Evolutionary conservation across 1,140 invertebrate species (phyloP).

Genomic region (Samia ricini): DNA sequence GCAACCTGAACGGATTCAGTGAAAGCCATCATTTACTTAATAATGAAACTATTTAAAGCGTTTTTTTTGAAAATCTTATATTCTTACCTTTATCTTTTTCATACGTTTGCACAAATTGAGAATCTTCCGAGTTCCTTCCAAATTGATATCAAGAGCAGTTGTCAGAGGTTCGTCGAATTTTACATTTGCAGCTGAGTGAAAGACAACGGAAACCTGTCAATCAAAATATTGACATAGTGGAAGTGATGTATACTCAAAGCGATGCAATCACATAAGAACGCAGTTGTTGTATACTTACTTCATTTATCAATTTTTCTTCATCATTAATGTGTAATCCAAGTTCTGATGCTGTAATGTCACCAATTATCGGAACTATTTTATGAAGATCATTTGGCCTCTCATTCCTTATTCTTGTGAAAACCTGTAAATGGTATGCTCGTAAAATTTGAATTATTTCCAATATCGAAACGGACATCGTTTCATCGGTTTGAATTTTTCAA

Average conservation of each 20-base stretch:
- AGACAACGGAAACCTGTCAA: constrained; percentile 79
- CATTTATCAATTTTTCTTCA: constrained; percentile 65
- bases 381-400: constrained; percentile 29
- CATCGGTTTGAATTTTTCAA: no score
- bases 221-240: not conserved
- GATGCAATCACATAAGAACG: not conserved
- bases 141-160: constrained; percentile 80
- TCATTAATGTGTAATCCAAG: constrained; percentile 81
- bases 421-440: constrained; percentile 16
- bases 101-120: constrained; percentile 88
- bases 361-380: constrained; percentile 78
- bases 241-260: not conserved
- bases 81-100: constrained; percentile 84
- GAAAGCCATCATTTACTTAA: no score
- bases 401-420: constrained; percentile 35
- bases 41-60: constrained; percentile 12
- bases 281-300: not conserved
- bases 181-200: constrained; percentile 80
- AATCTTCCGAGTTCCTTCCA: constrained; percentile 87
- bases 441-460: not conserved
- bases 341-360: constrained; percentile 80
- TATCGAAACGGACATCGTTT: no score
- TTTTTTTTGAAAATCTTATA: not conserved
- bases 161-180: constrained; percentile 43
- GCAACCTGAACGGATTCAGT: not conserved